Evolutionary conservation across 1,140 invertebrate genomes (phyloP).

Genomic region (Mylabris phalerata): DNA sequence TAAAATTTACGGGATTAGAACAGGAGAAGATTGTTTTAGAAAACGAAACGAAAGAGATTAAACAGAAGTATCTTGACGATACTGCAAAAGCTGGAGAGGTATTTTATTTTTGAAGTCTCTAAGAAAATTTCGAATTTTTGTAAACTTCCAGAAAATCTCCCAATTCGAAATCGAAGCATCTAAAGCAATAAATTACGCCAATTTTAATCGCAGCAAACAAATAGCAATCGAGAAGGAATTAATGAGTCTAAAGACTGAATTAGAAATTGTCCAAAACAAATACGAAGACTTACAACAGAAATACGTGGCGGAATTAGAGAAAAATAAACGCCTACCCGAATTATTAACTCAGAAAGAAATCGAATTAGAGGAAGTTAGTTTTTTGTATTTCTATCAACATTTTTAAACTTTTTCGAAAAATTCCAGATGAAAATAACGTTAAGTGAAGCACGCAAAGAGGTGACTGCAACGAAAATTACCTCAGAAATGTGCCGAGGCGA

Average conservation of each 20-base stretch:
- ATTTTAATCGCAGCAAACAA: slow-evolving; percentile 60
- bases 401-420: background rate
- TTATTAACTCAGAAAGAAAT: slow-evolving; percentile 48
- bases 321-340: slow-evolving; percentile 47
- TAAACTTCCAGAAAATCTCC: slow-evolving; percentile 49
- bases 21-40: slow-evolving; percentile 28
- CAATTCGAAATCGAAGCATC: slow-evolving; percentile 59
- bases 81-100: slow-evolving; percentile 31
- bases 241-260: slow-evolving; percentile 27
- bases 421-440: slow-evolving; percentile 35
- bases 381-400: background rate
- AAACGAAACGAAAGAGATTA: slow-evolving; percentile 25
- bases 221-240: slow-evolving; percentile 35
- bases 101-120: slow-evolving; percentile 2
- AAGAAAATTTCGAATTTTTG: background rate
- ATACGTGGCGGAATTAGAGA: slow-evolving; percentile 45
- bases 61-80: slow-evolving; percentile 32
- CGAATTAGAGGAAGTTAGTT: slow-evolving; percentile 46
- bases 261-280: slow-evolving; percentile 45
- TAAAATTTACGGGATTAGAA: slow-evolving; percentile 35
- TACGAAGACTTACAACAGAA: slow-evolving; percentile 44
- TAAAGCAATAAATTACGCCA: slow-evolving; percentile 57
- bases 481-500: slow-evolving; percentile 50
- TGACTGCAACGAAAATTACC: slow-evolving; percentile 46
- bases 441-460: slow-evolving; percentile 41